A percentile compares a stretch with the other conserved stretches of the same genome.
Evolutionary conservation across 2,888 invertebrate species (phyloP).

Genomic region (Caenorhabditis becei): DNA sequence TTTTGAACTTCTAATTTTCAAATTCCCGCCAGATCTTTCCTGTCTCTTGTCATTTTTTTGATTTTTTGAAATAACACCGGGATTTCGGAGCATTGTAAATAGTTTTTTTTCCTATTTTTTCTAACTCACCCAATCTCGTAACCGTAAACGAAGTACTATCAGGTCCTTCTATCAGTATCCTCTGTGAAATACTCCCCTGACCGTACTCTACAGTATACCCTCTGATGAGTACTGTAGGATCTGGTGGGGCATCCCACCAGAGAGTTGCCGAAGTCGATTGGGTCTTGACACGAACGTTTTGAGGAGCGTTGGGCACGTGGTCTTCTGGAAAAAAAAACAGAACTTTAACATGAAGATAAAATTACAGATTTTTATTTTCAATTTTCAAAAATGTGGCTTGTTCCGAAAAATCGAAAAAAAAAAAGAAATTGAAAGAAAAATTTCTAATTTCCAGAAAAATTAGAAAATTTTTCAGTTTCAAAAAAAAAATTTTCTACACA

Average conservation of each 20-base stretch:
- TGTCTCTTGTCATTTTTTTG: no score
- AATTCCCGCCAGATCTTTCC: no score
- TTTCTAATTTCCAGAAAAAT: neutral
- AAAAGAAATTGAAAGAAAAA: neutral
- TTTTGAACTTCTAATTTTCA: no score
- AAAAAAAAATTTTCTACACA: no score
- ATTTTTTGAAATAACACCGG: neutral
- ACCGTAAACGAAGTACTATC: slow-evolving; percentile 78
- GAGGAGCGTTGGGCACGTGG: slow-evolving; percentile 79
- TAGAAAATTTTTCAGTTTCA: neutral
- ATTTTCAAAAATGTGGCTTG: neutral
- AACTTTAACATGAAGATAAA: neutral
- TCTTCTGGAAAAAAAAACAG: slow-evolving; percentile 66
- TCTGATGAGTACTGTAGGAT: slow-evolving; percentile 74
- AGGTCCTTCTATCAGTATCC: slow-evolving; percentile 78
- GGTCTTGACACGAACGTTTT: slow-evolving; percentile 75
- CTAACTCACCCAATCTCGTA: slow-evolving; percentile 69
- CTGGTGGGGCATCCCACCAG: slow-evolving; percentile 80
- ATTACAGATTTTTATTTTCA: neutral
- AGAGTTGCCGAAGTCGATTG: slow-evolving; percentile 74
- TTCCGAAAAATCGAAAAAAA: neutral
- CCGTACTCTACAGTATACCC: slow-evolving; percentile 81
- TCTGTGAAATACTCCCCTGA: slow-evolving; percentile 74
- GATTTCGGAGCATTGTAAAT: neutral
- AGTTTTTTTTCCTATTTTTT: neutral